These are phyloP conservation scores for Piscicola geometra DNA, from an alignment of 2,888 invertebrate genomes.

Conservation along the genomic window DNA sequence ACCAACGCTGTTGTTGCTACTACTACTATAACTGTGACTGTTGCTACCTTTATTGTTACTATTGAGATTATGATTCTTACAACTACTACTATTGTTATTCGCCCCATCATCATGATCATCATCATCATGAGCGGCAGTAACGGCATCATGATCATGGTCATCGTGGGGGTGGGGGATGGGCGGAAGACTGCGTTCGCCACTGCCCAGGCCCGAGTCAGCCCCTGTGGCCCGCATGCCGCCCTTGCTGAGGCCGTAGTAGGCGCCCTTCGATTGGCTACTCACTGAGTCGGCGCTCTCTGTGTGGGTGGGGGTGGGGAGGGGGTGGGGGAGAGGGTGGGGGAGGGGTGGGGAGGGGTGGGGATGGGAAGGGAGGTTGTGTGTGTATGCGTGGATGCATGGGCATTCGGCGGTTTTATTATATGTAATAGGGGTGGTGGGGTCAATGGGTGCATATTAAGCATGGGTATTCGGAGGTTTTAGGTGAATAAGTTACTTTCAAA, in stretches of 20 bases:
- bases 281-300: slow-evolving; percentile 32
- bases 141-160: neutral
- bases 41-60: too few species aligned
- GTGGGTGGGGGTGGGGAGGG: neutral
- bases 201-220: slow-evolving; percentile 27
- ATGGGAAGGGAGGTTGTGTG: neutral
- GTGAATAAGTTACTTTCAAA: neutral
- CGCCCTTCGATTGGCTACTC: slow-evolving; percentile 32
- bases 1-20: too few species aligned
- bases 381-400: neutral
- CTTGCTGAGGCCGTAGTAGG: neutral
- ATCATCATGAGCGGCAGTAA: neutral
- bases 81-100: neutral
- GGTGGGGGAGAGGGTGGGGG: neutral
- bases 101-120: neutral
- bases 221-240: neutral
- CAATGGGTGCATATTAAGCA: too few species aligned
- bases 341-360: neutral
- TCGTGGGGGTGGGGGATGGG: slow-evolving; percentile 21
- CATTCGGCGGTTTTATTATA: too few species aligned
- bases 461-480: neutral
- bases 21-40: too few species aligned
- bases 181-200: slow-evolving; percentile 33
- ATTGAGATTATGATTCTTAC: neutral
- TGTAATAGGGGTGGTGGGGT: too few species aligned